phyloP scores from a whole-genome alignment of 2,888 invertebrate species.

The Scrobipalpa atriplicella region DNA sequence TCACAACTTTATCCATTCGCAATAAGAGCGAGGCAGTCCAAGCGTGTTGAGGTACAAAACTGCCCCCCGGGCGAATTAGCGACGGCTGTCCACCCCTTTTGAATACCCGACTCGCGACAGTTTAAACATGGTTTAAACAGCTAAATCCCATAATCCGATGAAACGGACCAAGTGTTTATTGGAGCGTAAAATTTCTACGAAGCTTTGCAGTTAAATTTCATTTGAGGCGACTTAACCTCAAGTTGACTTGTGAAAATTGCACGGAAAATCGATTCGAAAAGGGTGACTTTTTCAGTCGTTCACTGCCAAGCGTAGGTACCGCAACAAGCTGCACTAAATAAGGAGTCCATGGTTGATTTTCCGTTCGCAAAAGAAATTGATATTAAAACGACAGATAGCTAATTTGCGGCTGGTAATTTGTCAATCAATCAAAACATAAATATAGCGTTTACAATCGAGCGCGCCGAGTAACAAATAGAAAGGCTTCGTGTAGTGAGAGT shows the following conservation, averaged over 20 bases:
- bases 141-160: conserved; percentile 76
- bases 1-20: conserved; percentile 36
- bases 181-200: conserved; percentile 49
- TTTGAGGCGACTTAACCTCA: conserved; percentile 9
- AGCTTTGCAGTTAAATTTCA: conserved; percentile 29
- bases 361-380: neutral
- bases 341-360: neutral
- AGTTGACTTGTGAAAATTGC: neutral
- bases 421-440: conserved; percentile 30
- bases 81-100: conserved; percentile 62
- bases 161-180: conserved; percentile 59
- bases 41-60: conserved; percentile 34
- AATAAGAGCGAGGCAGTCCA: conserved; percentile 42
- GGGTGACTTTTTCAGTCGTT: neutral
- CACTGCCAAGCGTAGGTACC: neutral
- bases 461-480: conserved; percentile 68
- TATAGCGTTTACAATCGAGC: conserved; percentile 48
- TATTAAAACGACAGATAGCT: conserved; percentile 12
- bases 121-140: conserved; percentile 73
- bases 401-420: conserved; percentile 21
- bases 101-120: conserved; percentile 57
- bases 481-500: conserved; percentile 63
- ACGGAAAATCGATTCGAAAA: neutral
- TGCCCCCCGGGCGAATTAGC: conserved; percentile 53
- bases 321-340: neutral